Conservation (phyloP, 2,113 vertebrate genomes). For the Ia io region DNA sequence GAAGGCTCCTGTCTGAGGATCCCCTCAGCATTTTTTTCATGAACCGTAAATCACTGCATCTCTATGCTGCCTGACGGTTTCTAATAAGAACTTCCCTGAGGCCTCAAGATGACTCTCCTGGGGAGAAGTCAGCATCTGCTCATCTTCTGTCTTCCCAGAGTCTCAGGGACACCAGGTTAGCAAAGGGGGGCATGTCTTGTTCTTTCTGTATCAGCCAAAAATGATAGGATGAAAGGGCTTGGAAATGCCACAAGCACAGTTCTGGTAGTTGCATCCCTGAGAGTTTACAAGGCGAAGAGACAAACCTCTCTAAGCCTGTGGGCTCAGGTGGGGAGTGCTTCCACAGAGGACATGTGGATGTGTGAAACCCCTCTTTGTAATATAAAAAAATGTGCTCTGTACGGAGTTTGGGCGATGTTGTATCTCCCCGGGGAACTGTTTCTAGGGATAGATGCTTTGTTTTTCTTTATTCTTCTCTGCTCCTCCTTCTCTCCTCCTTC, state of each 20-base stretch:
- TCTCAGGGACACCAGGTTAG: not conserved
- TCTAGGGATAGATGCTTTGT: too few species aligned
- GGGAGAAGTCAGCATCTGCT: not conserved
- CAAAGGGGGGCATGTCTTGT: not conserved
- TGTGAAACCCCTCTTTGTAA: not conserved
- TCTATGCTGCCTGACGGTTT: not conserved
- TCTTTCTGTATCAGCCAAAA: not conserved
- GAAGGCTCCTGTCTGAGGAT: not conserved
- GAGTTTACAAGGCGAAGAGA: rapidly evolving
- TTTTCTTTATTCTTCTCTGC: not conserved
- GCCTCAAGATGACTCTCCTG: not conserved
- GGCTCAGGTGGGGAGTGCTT: not conserved
- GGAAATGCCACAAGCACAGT: not conserved
- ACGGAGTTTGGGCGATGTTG: rapidly evolving
- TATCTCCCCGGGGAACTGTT: not conserved
- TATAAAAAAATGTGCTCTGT: not conserved
- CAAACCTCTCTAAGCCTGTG: not conserved
- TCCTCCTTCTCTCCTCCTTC: not conserved
- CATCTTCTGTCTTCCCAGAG: constrained; percentile 24
- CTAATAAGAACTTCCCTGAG: constrained; percentile 56
- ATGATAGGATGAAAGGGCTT: not conserved
- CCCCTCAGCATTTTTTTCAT: not conserved
- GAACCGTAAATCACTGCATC: not conserved
- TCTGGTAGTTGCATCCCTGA: not conserved
- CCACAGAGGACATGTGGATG: not conserved